Percentiles rank a stretch among this genome's conserved stretches.
These are phyloP conservation scores for Parotia lawesii DNA, from an alignment of 2,113 vertebrate genomes.

Conservation along the genomic window DNA sequence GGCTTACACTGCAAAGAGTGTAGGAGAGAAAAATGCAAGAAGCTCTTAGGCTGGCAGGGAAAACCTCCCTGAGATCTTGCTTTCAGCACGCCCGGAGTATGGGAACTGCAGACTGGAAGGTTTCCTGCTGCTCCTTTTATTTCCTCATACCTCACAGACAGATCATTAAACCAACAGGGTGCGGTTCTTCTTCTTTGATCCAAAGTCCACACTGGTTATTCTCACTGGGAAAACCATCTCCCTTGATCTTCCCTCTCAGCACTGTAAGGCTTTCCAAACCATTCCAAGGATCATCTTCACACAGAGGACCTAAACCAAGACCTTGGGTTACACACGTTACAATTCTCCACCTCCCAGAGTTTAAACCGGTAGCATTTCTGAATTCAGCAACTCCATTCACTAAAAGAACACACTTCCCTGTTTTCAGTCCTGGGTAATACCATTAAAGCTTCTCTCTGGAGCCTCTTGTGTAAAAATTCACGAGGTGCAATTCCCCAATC, in stretches of 20 bases:
- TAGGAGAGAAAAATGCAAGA: background rate
- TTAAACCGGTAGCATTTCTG: background rate
- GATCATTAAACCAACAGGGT: background rate
- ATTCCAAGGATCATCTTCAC: background rate
- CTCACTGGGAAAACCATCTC: background rate
- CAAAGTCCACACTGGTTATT: background rate
- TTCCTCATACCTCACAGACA: background rate
- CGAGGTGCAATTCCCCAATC: constrained; percentile 81
- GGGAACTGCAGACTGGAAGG: background rate
- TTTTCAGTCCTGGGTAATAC: background rate
- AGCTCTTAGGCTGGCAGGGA: background rate
- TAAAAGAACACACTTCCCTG: background rate
- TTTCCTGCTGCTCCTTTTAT: background rate
- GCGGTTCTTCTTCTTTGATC: background rate
- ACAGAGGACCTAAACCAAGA: background rate
- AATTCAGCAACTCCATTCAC: background rate
- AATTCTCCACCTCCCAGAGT: background rate
- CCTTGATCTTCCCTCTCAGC: background rate
- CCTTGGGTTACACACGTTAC: background rate
- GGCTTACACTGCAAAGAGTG: background rate
- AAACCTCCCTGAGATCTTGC: background rate
- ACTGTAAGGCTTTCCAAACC: background rate
- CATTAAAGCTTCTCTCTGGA: background rate
- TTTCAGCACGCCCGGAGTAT: background rate
- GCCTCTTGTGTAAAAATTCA: background rate